A percentile compares a stretch with the other conserved stretches of the same genome.
Conservation (phyloP, 1,140 invertebrate genomes). For the Tenebrio molitor region DNA sequence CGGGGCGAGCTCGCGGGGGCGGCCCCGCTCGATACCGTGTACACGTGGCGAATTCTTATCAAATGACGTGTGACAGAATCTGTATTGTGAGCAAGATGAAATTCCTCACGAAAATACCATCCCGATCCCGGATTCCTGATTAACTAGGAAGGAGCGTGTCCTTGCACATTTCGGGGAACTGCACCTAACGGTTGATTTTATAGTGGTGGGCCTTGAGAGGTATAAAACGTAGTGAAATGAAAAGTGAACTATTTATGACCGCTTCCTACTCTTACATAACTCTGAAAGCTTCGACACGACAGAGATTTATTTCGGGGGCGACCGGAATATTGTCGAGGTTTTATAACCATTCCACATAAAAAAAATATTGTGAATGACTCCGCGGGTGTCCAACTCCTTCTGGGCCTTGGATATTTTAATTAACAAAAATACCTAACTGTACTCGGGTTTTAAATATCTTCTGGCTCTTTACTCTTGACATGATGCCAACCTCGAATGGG, state of each 20-base stretch:
- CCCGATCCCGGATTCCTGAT: no score
- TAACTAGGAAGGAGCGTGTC: no score
- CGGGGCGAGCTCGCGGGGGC: neutral
- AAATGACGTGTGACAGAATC: constrained; percentile 38
- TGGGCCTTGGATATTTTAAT: no score
- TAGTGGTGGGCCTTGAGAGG: constrained; percentile 8
- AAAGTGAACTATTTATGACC: constrained; percentile 59
- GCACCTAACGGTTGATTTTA: constrained; percentile 28
- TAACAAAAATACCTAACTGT: no score
- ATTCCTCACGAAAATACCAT: neutral
- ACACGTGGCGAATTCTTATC: constrained; percentile 43
- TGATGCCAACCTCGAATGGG: no score
- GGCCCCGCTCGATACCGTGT: constrained; percentile 3
- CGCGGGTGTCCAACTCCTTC: no score
- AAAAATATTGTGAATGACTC: no score
- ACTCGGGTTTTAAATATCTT: no score
- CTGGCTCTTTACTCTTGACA: no score
- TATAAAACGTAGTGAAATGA: constrained; percentile 51
- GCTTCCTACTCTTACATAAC: constrained; percentile 53
- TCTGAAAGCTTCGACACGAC: constrained; percentile 12
- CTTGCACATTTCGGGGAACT: neutral
- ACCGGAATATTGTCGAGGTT: no score
- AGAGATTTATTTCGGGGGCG: no score
- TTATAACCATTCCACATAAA: no score
- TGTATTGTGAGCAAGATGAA: constrained; percentile 35